Conservation (phyloP, 2,797 vertebrate species). For the Enteromius mattozi region DNA sequence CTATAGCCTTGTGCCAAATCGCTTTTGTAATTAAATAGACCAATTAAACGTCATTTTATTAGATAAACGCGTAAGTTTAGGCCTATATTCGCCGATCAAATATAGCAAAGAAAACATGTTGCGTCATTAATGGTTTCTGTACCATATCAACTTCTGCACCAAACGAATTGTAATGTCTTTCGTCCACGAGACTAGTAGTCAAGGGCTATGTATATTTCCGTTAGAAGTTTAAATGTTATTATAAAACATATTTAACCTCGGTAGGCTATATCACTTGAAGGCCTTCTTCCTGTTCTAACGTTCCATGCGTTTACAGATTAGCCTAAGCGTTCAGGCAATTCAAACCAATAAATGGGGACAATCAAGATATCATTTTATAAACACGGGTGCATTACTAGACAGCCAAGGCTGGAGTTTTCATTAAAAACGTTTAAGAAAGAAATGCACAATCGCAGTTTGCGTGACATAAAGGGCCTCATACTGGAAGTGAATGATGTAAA, state of each 20-base stretch:
- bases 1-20: background rate
- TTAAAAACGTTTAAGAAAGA: background rate
- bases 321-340: background rate
- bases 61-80: background rate
- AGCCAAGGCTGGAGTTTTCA: background rate
- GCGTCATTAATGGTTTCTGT: background rate
- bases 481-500: background rate
- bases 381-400: background rate
- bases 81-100: background rate
- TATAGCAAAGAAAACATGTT: background rate
- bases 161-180: background rate
- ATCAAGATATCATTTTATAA: background rate
- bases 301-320: background rate
- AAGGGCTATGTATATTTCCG: background rate
- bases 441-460: background rate
- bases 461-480: background rate
- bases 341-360: background rate
- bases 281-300: background rate
- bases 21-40: background rate
- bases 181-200: background rate
- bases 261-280: background rate
- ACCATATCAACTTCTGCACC: background rate
- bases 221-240: background rate
- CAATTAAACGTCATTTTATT: background rate
- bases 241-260: background rate